phyloP scores from a whole-genome alignment of 2,113 vertebrate genomes.

The Heterotis niloticus region DNA sequence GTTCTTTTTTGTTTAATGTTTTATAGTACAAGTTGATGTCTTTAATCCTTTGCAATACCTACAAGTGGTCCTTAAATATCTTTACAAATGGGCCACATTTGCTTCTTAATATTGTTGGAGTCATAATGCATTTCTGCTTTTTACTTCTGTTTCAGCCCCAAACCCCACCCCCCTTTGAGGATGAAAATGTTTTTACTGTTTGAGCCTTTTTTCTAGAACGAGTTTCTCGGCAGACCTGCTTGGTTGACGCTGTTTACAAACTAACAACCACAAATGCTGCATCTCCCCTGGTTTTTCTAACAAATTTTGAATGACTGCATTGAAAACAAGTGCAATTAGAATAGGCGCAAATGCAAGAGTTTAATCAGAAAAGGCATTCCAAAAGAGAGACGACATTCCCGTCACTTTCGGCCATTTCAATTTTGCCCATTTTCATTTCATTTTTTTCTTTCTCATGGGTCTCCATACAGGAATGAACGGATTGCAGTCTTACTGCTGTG shows the following conservation, averaged over 20 bases:
- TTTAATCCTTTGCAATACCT: constrained; percentile 5
- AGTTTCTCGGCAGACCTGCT: constrained; percentile 56
- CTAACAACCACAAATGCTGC: constrained; percentile 66
- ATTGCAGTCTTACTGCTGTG: neutral
- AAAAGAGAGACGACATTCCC: constrained; percentile 58
- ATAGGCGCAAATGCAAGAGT: constrained; percentile 39
- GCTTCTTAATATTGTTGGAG: neutral
- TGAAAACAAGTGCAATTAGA: constrained; percentile 72
- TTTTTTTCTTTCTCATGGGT: neutral
- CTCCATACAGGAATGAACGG: neutral
- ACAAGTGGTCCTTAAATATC: neutral
- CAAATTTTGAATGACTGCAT: constrained; percentile 46
- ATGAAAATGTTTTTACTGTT: constrained; percentile 27
- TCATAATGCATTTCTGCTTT: too few relatives aligned
- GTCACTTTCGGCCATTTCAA: constrained; percentile 25
- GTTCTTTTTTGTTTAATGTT: neutral
- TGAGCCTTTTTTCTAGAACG: constrained; percentile 32
- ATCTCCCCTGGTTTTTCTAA: constrained; percentile 49
- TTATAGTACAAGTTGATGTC: neutral
- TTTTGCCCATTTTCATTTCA: neutral
- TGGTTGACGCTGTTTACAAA: constrained; percentile 68
- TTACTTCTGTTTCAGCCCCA: too few relatives aligned
- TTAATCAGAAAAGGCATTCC: constrained; percentile 53
- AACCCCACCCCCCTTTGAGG: too few relatives aligned
- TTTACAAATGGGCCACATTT: neutral